Evolutionary conservation across 2,888 invertebrate species (phyloP), one percentile per base, ranked within the genome.

Genomic region (Hybos culiciformis): DNA sequence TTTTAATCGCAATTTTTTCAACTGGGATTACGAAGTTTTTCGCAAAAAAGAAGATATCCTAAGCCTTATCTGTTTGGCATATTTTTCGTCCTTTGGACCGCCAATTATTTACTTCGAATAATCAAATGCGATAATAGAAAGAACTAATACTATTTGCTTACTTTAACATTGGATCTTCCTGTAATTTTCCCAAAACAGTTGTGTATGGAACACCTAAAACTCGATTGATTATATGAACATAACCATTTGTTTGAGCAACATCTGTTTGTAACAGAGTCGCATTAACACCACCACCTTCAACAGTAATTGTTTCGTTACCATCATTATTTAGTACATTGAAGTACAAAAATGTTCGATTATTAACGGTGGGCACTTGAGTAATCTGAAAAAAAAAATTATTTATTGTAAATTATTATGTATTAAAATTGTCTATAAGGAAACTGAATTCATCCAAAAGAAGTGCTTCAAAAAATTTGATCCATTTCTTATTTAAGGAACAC

Each of bases 241-340:
- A 83, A 20, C 94, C 94, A 61, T 94, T 92, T 20, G 85, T 88
- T 23, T 91, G 90, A 0, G 88, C 91, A 42, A 94, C 82, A 62
- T 94, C 88, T 0, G 88, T 78, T 51, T 84, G 83, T 23, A 85
- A 73, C 42, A 92, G 80, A 0, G 87, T 86, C 3, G 92, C 91
- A 56, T 91, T 90, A 2, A 92, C 91, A 18, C 92, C 90, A 9
- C 88, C 88, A 2, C 88, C 91, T 64, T 92, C 91, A 1, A 93
- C 90, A 0, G 87, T 88, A 53, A 90, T 69, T 1, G 83, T 84
- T 56, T 80, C 74, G 33, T 57, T 48, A 52, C 74, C 72, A 53
- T 78, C 80, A 47, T 73, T 73, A n/a, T 12, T 12, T 12, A 72
- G 71, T 12, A 87, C 78, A 64, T 87, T 86, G 71, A 91, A 90